Evolutionary conservation across 2,888 invertebrate genomes (phyloP), one percentile per base, ranked within the genome.

Genomic region (Napeogenes inachia): DNA sequence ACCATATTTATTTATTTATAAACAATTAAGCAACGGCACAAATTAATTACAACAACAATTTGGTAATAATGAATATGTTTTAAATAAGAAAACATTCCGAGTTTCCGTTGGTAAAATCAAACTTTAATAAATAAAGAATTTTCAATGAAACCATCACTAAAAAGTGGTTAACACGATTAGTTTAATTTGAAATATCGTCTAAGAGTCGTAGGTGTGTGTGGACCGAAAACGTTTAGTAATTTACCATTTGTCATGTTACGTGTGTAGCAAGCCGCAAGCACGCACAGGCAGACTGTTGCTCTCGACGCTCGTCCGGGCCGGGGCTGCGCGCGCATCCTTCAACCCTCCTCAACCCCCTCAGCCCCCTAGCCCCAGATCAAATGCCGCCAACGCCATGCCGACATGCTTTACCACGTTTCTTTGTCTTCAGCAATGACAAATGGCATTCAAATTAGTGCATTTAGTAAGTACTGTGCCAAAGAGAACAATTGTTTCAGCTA

Each of bases 281-380:
- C 88, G 82, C 42, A 42, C 83, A 84, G 84, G 82, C 88, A 88
- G 87, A 89, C 89, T 89, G 89, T 89, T 89, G 89, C 89, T 86
- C 77, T 21, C 47, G n/a, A 13, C n/a, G 47, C 38, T 72, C 77
- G 81, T 81, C 85, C 85, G 81, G 85, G 84, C 75, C 75, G 75
- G 69, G 76, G 72, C 63, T 84, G 86, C 84, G 85, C 77, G 87
- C 89, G 88, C 88, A 85, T 5, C 67, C 57, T 42, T 10, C 35
- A 60, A 68, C 68, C 72, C 74, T 71, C 70, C 62, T 53, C 67
- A 65, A 74, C 73, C 74, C 71, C 72, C 73, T 70, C 62, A 73
- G 64, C 72, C 69, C 60, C 67, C 72, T 72, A 67, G 68, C 65
- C 65, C 66, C 67, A 69, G 68, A 70, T 70, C 71, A 71, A 74